phyloP scores from a whole-genome alignment of 2,113 vertebrate genomes.

The Lota lota region DNA sequence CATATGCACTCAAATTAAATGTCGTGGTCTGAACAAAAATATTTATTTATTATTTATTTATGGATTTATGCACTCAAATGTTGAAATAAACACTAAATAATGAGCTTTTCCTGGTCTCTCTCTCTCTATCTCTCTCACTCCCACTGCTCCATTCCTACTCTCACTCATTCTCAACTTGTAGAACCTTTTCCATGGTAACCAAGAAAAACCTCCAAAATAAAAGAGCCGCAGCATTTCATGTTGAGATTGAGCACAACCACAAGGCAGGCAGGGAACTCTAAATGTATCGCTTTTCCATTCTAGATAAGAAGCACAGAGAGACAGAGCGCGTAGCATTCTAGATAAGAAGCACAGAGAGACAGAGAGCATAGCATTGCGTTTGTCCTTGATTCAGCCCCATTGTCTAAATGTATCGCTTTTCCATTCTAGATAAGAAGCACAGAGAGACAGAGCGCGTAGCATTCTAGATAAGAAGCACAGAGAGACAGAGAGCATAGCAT shows the following conservation, averaged over 20 bases:
- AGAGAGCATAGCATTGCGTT: conserved; percentile 61
- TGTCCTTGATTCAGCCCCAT: conserved; percentile 72
- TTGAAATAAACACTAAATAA: no score
- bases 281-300: conserved; percentile 68
- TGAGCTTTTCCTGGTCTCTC: conserved; percentile 20
- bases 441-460: conserved; percentile 63
- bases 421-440: conserved; percentile 71
- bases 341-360: conserved; percentile 67
- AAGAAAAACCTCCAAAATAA: background rate
- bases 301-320: conserved; percentile 68
- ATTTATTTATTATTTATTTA: no score
- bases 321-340: conserved; percentile 69
- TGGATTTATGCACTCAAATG: no score
- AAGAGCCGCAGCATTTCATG: conserved; percentile 51
- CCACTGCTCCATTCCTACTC: background rate
- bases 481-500: conserved; percentile 63
- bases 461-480: conserved; percentile 70
- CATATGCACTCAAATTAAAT: no score
- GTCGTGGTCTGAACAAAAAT: no score
- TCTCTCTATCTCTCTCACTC: background rate
- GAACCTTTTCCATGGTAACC: background rate
- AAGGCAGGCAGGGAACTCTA: conserved; percentile 52
- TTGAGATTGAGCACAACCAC: conserved; percentile 58
- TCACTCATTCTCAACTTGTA: background rate
- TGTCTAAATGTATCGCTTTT: conserved; percentile 70